phyloP scores from a whole-genome alignment of 2,888 invertebrate species.

The Mimas tiliae region DNA sequence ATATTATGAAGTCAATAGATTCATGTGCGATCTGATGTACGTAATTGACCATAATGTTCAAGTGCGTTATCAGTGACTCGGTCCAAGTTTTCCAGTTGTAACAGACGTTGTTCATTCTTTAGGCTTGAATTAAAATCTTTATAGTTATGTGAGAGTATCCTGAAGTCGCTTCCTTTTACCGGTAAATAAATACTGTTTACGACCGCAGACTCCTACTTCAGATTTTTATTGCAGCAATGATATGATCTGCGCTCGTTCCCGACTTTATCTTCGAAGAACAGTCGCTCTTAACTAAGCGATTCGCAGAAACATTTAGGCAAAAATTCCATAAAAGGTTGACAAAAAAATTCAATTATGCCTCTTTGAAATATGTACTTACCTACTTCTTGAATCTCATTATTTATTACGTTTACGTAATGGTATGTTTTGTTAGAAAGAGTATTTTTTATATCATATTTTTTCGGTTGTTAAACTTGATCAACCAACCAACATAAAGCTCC shows the following conservation, averaged over 20 bases:
- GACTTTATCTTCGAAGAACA: not conserved
- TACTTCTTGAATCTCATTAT: not conserved
- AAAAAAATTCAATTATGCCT: not conserved
- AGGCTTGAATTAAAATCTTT: no score
- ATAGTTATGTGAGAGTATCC: not conserved
- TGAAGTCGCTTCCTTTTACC: not conserved
- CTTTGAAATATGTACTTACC: not conserved
- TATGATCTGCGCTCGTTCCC: not conserved
- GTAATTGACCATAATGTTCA: no score
- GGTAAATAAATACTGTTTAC: conserved; percentile 1
- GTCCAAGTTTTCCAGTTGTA: no score
- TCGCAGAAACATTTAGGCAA: not conserved
- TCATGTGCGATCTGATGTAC: no score
- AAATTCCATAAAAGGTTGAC: not conserved
- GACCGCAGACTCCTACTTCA: conserved; percentile 7
- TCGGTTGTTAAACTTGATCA: no score
- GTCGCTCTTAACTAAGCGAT: not conserved
- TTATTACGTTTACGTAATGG: not conserved
- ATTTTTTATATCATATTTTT: no score
- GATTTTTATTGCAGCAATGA: conserved; percentile 1
- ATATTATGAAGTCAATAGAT: no score
- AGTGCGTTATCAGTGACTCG: no score
- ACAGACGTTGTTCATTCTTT: no score
- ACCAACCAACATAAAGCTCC: not conserved
- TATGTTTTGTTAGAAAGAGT: no score